Evolutionary conservation across 2,113 vertebrate species (phyloP).

Genomic region (Astatoreochromis straeleni): DNA sequence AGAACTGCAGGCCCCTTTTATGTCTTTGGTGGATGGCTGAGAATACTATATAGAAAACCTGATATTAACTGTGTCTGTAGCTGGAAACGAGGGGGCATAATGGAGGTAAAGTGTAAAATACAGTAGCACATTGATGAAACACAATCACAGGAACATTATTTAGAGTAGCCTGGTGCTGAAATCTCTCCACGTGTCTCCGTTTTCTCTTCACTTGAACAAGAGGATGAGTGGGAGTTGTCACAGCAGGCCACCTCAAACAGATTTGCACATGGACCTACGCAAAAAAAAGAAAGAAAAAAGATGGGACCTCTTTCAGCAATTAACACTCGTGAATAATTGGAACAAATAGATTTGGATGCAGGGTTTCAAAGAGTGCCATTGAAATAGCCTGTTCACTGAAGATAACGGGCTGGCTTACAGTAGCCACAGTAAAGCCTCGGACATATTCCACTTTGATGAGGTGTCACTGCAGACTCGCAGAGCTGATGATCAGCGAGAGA

Average conservation of each 20-base stretch:
- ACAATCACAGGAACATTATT: not conserved
- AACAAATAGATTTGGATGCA: not conserved
- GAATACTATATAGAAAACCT: not conserved
- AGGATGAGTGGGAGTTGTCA: slow-evolving; percentile 29
- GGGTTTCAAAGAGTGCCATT: not conserved
- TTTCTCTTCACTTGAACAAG: not conserved
- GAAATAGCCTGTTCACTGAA: not conserved
- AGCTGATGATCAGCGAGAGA: not conserved
- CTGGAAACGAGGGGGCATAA: not conserved
- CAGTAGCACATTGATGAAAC: not conserved
- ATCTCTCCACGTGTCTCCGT: not conserved
- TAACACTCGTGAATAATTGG: not conserved
- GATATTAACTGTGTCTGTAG: not conserved
- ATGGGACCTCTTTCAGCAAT: not conserved
- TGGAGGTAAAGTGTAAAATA: not conserved
- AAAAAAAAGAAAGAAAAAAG: not conserved
- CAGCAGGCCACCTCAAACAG: slow-evolving; percentile 25
- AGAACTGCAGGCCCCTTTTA: not conserved
- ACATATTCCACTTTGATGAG: not conserved
- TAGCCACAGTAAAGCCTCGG: not conserved
- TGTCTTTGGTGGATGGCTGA: not conserved
- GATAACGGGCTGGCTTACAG: not conserved
- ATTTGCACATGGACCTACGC: slow-evolving; percentile 25
- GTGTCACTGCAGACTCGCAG: not conserved
- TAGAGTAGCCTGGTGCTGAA: not conserved